phyloP scores from a whole-genome alignment of 2,113 vertebrate genomes.

The Lonchura striata region DNA sequence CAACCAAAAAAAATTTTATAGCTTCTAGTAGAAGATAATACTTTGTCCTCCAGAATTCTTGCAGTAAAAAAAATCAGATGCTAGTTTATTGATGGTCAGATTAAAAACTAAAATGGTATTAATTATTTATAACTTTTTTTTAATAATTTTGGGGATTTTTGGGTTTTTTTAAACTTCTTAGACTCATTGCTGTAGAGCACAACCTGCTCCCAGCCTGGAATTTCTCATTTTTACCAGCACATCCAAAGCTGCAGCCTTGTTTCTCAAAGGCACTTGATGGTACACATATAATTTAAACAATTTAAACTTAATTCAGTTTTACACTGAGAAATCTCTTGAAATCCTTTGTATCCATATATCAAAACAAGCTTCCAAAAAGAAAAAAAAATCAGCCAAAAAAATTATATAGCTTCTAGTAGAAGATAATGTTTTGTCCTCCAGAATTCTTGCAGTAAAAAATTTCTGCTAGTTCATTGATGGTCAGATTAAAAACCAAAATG shows the following conservation, averaged over 20 bases:
- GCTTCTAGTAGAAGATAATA: not conserved
- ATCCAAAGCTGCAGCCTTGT: not conserved
- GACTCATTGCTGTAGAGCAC: too few relatives aligned
- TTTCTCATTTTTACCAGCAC: slow-evolving; percentile 50
- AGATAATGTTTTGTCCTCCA: not conserved
- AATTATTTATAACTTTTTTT: not conserved
- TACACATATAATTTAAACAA: not conserved
- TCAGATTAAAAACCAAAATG: not conserved
- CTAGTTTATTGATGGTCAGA: not conserved
- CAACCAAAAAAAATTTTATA: not conserved
- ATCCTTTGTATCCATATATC: not conserved
- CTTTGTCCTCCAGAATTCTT: not conserved
- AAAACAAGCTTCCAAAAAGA: not conserved
- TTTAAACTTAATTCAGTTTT: not conserved
- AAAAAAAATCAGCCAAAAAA: not conserved
- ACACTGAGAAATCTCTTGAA: slow-evolving; percentile 8
- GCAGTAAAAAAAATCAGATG: not conserved
- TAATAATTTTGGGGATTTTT: rapidly evolving
- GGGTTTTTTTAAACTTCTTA: not conserved
- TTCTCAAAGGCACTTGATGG: slow-evolving; percentile 28
- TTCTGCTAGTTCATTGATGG: not conserved
- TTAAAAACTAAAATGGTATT: rapidly evolving
- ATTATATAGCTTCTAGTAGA: not conserved
- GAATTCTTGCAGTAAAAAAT: not conserved
- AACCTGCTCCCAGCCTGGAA: slow-evolving; percentile 13